Evolutionary conservation across 2,113 vertebrate genomes (phyloP), one percentile per base, ranked within the genome.

Genomic region (Thermophis baileyi): DNA sequence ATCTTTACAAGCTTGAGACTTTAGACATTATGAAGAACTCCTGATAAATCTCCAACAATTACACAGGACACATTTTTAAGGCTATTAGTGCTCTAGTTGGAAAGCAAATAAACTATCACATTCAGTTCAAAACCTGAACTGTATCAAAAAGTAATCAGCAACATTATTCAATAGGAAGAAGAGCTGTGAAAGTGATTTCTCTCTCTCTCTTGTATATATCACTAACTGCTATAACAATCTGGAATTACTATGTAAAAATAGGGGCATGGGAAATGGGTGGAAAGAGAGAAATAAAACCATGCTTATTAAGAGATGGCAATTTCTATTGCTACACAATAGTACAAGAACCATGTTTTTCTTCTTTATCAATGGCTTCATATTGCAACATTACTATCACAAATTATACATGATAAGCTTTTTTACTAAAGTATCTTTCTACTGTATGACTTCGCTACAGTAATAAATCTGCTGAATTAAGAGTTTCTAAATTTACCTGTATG

Each of bases 401-500:
- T 27, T 87, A 88, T n/a, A 14, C 18, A 16, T 25, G n/a, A 46
- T 54, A 54, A 89, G 18, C 18, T 81, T 81, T 81, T 81, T 81
- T 81, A 44, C 18, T 44, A 44, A 81, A 81, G 20, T 3, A 81
- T 44, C 35, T 81, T 81, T 81, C 74, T 44, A 9, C 35, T 44
- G 22, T 81, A 81, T 81, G 35, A 81, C 74, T 44, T 81, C 18
- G 74, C 7, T 81, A 81, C 35, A 81, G 2, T 81, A 81, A 81
- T 81, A 81, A 44, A 40, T 44, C 35, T 81, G 20, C 18, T 44
- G 7, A 10, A 44, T 44, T 10, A 81, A 81, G 74, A 22, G 35
- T 35, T 46, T 92, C 49, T 35, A 90, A 92, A 20, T 95, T 96
- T 94, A 99, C 99, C 99, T 96, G 99, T 99, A 93, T 99, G 99